These are phyloP conservation scores for Nansenia antarctica DNA, from an alignment of 2,113 vertebrate genomes.

Conservation along the genomic window DNA sequence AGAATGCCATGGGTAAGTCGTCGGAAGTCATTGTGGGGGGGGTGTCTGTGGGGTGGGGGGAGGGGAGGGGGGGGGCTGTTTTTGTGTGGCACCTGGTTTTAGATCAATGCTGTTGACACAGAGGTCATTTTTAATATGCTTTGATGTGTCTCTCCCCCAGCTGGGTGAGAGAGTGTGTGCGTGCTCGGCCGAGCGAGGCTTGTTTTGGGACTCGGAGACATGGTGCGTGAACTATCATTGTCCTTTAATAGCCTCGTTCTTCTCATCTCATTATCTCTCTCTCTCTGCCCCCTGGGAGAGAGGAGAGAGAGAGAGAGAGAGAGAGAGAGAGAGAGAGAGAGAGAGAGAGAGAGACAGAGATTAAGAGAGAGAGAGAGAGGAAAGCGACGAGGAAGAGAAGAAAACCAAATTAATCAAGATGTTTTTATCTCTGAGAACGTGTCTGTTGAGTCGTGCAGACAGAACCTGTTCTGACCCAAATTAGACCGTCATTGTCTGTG, in stretches of 20 bases:
- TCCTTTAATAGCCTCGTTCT: conserved; percentile 71
- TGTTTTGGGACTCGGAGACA: conserved; percentile 63
- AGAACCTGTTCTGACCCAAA: background rate
- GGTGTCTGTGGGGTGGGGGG: background rate
- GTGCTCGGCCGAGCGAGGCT: conserved; percentile 58
- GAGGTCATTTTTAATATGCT: conserved; percentile 74
- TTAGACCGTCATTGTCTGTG: background rate
- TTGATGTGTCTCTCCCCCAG: conserved; percentile 68
- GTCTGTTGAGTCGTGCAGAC: background rate
- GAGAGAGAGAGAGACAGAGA: conserved; percentile 30
- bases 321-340: conserved; percentile 9
- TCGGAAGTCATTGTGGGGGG: background rate
- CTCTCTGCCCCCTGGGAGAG: background rate
- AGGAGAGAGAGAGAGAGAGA: background rate
- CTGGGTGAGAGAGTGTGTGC: conserved; percentile 28
- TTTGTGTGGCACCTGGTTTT: conserved; percentile 66
- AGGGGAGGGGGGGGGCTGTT: background rate
- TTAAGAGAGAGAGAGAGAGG: background rate
- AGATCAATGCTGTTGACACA: conserved; percentile 70
- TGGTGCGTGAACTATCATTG: conserved; percentile 66
- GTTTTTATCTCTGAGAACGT: background rate
- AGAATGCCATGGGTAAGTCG: background rate
- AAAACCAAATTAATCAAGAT: no score
- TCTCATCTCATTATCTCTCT: conserved; percentile 57
- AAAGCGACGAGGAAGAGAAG: conserved; percentile 1